Evolutionary conservation across 2,888 invertebrate species (phyloP).

Genomic region (Lutraria lutraria): DNA sequence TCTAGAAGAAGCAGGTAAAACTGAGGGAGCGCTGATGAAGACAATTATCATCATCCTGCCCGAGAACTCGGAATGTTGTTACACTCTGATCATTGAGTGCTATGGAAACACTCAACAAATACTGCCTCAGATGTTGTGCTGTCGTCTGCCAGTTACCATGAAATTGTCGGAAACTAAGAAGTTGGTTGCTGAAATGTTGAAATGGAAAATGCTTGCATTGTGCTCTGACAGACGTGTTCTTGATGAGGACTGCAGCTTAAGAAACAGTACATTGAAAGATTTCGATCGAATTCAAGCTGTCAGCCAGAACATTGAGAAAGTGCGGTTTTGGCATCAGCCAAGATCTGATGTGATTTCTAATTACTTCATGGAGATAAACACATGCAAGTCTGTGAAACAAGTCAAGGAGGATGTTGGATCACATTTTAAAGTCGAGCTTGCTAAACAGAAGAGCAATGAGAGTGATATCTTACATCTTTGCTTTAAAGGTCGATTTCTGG

Average conservation of each 20-base stretch:
- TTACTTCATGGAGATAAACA: slow-evolving; percentile 22
- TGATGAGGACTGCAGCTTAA: background rate
- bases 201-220: slow-evolving; percentile 38
- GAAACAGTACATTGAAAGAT: background rate
- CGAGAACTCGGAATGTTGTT: slow-evolving; percentile 17
- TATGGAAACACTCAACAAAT: background rate
- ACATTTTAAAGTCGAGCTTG: slow-evolving; percentile 34
- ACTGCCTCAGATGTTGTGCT: slow-evolving; percentile 15
- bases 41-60: slow-evolving; percentile 35
- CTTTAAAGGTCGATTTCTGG: slow-evolving; percentile 37
- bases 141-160: slow-evolving; percentile 9
- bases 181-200: slow-evolving; percentile 7
- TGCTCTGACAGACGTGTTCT: slow-evolving; percentile 43
- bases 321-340: slow-evolving; percentile 40
- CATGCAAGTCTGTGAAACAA: slow-evolving; percentile 24
- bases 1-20: slow-evolving; percentile 32
- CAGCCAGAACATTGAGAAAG: background rate
- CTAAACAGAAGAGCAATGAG: slow-evolving; percentile 4
- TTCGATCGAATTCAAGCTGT: slow-evolving; percentile 40
- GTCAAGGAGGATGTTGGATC: slow-evolving; percentile 33
- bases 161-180: slow-evolving; percentile 16
- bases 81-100: slow-evolving; percentile 11
- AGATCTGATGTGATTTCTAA: slow-evolving; percentile 13
- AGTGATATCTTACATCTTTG: slow-evolving; percentile 44
- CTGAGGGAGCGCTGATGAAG: slow-evolving; percentile 23